Base-by-base conservation (phyloP, 2,113 vertebrate species). In the Catharus minimus region DNA sequence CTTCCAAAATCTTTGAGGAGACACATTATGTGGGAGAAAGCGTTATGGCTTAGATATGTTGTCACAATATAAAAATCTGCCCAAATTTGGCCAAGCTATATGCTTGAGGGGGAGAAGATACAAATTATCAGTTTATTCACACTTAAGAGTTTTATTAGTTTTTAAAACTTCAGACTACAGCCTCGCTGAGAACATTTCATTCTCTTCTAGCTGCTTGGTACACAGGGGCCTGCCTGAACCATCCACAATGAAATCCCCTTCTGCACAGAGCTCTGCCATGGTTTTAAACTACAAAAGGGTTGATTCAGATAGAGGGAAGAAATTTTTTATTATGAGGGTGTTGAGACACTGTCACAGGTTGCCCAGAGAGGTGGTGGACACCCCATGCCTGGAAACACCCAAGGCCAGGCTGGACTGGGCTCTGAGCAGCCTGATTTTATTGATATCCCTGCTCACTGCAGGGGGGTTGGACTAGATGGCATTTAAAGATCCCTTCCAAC, bases 51-150 rank as follows among this genome's bases (percentile, higher is more conserved):
- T 71, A 46, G 61, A 23, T 32, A 64, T 9, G 33, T 41, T 64
- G 41, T 65, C 60, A 66, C 1, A 1, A 80, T 30, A 86, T 4
- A 81, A 82, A 95, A 93, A 78, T 28, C 53, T 57, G 64, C 32
- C 67, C 23, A 11, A 77, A 88, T 91, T 55, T 69, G 43, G 78
- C 55, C 50, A 87, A 86, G 46, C n/a, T 75, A 21, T 47, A 81
- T 74, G 9, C n/a, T 46, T 68, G 41, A 84, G 27, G 19, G 19
- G 22, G 30, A 47, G 44, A 87, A 53, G 24, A 85, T 27, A 77
- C 43, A 85, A 92, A 72, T 53, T 61, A 92, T 3, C 86, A 52
- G 46, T 84, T 82, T 82, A 53, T 53, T 95, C 86, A 60, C 61
- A 78, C 56, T 74, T 86, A 15, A 33, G 27, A 74, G 18, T 82